phyloP scores from a whole-genome alignment of 1,140 invertebrate genomes.

The Lithobius niger region DNA sequence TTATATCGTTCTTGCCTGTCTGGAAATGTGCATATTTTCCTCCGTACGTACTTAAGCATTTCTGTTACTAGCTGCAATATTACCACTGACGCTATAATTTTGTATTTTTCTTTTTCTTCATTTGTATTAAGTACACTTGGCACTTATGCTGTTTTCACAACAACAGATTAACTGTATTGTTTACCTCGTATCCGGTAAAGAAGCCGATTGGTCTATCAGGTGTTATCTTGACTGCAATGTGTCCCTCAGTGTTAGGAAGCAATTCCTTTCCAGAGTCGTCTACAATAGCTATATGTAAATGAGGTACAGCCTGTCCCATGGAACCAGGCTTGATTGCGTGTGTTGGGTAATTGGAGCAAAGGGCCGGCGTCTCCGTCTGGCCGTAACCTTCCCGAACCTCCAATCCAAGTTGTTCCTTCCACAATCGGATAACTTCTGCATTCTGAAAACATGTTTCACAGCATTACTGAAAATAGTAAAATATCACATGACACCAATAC shows the following conservation, averaged over 20 bases:
- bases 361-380: constrained; percentile 34
- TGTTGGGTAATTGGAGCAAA: constrained; percentile 23
- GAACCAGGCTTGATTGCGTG: constrained; percentile 31
- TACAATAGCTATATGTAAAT: constrained; percentile 31
- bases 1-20: no score
- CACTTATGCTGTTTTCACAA: no score
- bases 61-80: no score
- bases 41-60: no score
- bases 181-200: constrained; percentile 30
- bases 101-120: no score
- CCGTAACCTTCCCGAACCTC: constrained; percentile 35
- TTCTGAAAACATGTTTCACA: no score
- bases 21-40: no score
- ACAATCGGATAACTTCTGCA: constrained; percentile 32
- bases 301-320: constrained; percentile 34
- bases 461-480: no score
- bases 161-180: no score
- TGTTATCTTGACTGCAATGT: constrained; percentile 31
- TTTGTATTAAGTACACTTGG: no score
- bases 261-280: constrained; percentile 31
- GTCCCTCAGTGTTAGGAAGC: constrained; percentile 27
- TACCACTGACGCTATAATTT: no score
- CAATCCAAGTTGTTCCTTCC: constrained; percentile 29
- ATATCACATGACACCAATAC: no score
- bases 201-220: constrained; percentile 32